Evolutionary conservation across 2,888 invertebrate species (phyloP), one percentile per base, ranked within the genome.

Genomic region (Agriopis aurantiaria): DNA sequence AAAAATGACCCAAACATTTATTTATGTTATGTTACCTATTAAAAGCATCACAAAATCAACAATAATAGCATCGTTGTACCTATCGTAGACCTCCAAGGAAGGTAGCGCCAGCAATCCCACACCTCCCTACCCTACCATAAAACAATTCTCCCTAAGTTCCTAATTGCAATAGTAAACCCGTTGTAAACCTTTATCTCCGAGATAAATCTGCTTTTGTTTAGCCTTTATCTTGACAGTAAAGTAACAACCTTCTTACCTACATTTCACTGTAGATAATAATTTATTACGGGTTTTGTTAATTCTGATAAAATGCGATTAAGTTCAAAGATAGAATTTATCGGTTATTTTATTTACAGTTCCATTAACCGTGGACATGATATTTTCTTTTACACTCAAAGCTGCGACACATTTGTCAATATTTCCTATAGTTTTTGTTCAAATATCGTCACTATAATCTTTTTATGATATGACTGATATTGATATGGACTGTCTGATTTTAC

Each of bases 141-240:
- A 88, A 81, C 78, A 78, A 80, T 82, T 81, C 67, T 76, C 75
- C 74, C 73, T 79, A 80, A 79, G 79, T 80, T 86, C 82, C 85
- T 88, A 88, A 88, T 87, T 88, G 86, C 82, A 85, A 86, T 88
- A 64, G 43, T 88, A 67, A 87, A 88, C 85, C 73, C 72, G 75
- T 75, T 78, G 81, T 88, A 82, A 87, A 88, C 78, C 76, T 81
- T 88, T 89, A 87, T 88, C 87, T 82, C 76, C 69, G 68, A 77
- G 82, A 84, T 84, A 83, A 78, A 80, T 80, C 76, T 78, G 78
- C 76, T 78, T 79, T 83, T 76, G 74, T 75, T 71, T 72, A 65
- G 41, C 66, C 72, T 74, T 69, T 72, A 73, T 71, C 72, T 55
- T 58, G 33, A 40, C 65, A 55, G 65, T 64, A 73, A 75, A 80